Evolutionary conservation across 1,140 invertebrate genomes (phyloP).

Genomic region (Potamilus streckersoni): DNA sequence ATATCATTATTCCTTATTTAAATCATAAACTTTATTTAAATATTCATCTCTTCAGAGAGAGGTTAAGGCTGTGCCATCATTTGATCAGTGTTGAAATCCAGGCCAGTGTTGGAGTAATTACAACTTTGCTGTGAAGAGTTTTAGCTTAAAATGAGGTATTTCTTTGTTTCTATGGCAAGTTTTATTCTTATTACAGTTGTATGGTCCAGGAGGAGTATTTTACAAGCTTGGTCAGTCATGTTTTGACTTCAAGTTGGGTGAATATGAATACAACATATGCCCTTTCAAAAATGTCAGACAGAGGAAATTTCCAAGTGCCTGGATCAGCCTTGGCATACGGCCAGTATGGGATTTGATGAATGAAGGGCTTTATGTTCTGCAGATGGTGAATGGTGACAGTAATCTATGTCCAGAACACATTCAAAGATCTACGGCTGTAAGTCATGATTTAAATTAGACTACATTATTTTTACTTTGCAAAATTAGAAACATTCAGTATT

Average conservation of each 20-base stretch:
- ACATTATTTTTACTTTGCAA: not conserved
- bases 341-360: constrained; percentile 33
- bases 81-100: not conserved
- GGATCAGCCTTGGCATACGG: constrained; percentile 16
- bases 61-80: not conserved
- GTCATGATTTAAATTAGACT: not conserved
- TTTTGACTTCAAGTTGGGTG: constrained; percentile 25
- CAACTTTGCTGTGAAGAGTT: constrained; percentile 3
- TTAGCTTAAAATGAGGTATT: not conserved
- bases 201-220: constrained; percentile 48
- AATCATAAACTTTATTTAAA: not conserved
- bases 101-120: not conserved
- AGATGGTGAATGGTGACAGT: constrained; percentile 42
- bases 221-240: constrained; percentile 44
- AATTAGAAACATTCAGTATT: not conserved
- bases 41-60: not conserved
- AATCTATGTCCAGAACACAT: constrained; percentile 35
- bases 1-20: not conserved
- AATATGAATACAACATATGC: constrained; percentile 51
- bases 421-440: constrained; percentile 41
- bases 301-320: constrained; percentile 23
- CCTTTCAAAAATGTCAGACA: constrained; percentile 47
- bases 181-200: constrained; percentile 38
- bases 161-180: not conserved
- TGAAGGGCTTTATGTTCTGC: constrained; percentile 33